Base-by-base conservation (phyloP, 2,888 invertebrate genomes). In the Spodoptera littoralis region DNA sequence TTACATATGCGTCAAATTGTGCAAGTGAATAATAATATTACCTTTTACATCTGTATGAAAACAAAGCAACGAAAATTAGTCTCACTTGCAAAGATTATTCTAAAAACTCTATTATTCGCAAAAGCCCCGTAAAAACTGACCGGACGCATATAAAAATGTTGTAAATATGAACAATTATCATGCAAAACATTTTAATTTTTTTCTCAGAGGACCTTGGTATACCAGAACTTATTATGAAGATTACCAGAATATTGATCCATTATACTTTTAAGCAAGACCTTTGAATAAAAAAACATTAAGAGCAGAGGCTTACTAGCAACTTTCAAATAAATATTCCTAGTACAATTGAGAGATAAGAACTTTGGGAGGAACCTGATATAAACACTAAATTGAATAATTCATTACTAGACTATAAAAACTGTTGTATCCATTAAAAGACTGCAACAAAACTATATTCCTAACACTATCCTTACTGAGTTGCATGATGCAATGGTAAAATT, bases 251-350 rank as follows among this genome's bases (percentile, higher is more conserved):
- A 62, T 42, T 46, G 30, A 45, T 71, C 71, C 71, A 71, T 53
- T 76, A 57, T 57, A 71, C 22, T 76, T 47, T 56, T 52, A 46
- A 13, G 59, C 70, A 78, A 65, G 67, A 64, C 64, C 63, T 73
- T 58, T 57, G 59, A 8, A 71, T 58, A 71, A 47, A 71, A 71
- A 71, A 53, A 65, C 36, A 65, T 76, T 60, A 58, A 71, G 41
- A 54, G 70, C 62, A 76, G 47, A 49, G 46, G 27, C 42, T 50
- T 9, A 42, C 45, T 69, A 67, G 52, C 65, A 24, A 65, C 13
- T 70, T 67, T 63, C 11, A 49, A 42, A 53, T 36, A 0, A 36
- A 36, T 36, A 36, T 36, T 36, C 9, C 4, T 2, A 36, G 1
- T 2, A 36, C 8, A 8, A 8, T 36, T 36, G 36, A 5, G 27